phyloP scores from a whole-genome alignment of 2,888 invertebrate species.

The Branchipolynoe longqiensis region DNA sequence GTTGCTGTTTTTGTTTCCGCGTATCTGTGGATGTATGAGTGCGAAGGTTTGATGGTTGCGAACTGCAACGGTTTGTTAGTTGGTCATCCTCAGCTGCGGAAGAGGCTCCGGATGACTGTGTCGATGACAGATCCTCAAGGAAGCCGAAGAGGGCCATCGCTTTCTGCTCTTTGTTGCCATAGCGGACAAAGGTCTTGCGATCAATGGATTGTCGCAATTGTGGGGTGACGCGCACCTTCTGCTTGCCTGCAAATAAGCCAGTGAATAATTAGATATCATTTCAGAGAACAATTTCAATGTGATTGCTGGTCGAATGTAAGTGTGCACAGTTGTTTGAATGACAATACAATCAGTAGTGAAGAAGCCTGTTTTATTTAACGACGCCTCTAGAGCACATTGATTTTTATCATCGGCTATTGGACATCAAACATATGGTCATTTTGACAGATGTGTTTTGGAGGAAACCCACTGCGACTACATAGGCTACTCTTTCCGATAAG shows the following conservation, averaged over 20 bases:
- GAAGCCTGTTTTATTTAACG: no score
- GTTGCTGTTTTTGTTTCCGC: slow-evolving; percentile 2
- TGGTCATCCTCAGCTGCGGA: slow-evolving; percentile 2
- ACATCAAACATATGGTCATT: no score
- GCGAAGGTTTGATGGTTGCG: neutral
- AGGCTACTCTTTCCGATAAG: no score
- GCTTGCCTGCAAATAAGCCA: slow-evolving; percentile 15
- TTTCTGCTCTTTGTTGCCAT: slow-evolving; percentile 11
- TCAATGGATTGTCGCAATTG: neutral
- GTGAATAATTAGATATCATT: no score
- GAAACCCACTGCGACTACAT: no score
- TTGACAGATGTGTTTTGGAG: no score
- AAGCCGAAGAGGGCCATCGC: slow-evolving; percentile 32
- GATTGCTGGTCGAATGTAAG: no score
- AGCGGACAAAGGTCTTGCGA: slow-evolving; percentile 37
- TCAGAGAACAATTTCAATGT: no score
- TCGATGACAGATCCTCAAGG: neutral
- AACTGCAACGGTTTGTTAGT: neutral
- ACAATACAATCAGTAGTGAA: no score
- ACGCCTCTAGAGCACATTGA: no score
- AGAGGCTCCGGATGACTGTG: neutral
- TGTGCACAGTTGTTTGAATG: no score
- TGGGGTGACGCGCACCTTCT: slow-evolving; percentile 14
- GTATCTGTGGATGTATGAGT: neutral
- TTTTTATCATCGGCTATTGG: no score